Percentiles rank a stretch among this genome's conserved stretches.
These are phyloP conservation scores for Colinus virginianus DNA, from an alignment of 2,113 vertebrate species.

Conservation along the genomic window DNA sequence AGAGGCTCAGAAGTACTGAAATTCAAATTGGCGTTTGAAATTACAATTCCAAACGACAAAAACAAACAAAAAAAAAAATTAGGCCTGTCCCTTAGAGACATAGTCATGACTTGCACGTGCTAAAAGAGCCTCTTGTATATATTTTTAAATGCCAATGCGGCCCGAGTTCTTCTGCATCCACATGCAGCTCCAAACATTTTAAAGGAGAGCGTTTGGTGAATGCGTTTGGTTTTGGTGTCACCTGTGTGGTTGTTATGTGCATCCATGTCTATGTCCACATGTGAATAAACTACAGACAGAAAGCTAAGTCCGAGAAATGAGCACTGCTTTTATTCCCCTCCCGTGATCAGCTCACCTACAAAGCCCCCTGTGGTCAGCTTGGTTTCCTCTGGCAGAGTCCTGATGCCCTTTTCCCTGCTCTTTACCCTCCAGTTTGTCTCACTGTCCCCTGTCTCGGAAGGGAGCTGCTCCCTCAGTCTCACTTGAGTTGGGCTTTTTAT, in stretches of 20 bases:
- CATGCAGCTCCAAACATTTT: conserved; percentile 20
- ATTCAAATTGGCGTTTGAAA: neutral
- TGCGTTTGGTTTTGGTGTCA: conserved; percentile 67
- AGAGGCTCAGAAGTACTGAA: conserved; percentile 27
- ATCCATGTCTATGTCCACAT: conserved; percentile 61
- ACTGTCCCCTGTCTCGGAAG: neutral
- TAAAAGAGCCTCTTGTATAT: conserved; percentile 37
- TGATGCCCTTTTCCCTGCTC: neutral
- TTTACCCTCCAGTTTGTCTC: neutral
- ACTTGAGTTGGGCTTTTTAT: neutral
- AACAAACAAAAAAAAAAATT: neutral
- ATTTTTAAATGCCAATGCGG: conserved; percentile 4
- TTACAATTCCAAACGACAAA: neutral
- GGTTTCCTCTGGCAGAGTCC: neutral
- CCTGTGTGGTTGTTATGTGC: conserved; percentile 60
- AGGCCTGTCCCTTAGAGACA: conserved; percentile 48
- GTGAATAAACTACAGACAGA: conserved; percentile 52
- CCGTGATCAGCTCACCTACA: neutral
- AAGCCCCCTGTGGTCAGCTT: neutral
- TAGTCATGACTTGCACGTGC: conserved; percentile 15
- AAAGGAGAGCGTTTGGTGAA: conserved; percentile 52
- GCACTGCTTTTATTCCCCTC: conserved; percentile 45
- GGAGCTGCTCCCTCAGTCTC: neutral
- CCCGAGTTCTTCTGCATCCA: conserved; percentile 8
- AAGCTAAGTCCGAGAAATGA: neutral